A percentile compares a stretch with the other conserved stretches of the same genome.
Evolutionary conservation across 2,888 invertebrate species (phyloP).

Genomic region (Lithosia quadra): DNA sequence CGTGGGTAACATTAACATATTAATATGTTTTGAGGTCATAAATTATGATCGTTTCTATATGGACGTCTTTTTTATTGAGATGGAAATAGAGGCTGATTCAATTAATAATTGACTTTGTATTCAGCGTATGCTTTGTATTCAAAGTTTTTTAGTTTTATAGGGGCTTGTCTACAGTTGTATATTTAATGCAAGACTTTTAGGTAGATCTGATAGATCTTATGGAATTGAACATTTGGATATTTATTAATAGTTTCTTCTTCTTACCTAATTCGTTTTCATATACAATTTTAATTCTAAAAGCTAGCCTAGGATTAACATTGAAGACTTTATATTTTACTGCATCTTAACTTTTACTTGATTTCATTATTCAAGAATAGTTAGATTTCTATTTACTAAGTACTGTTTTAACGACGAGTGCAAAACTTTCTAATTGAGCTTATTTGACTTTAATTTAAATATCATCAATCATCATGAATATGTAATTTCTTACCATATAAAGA

Average conservation of each 20-base stretch:
- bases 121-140: conserved; percentile 2
- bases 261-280: too few relatives aligned
- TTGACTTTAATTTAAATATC: background rate
- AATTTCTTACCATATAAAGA: background rate
- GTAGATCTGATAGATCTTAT: background rate
- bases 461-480: background rate
- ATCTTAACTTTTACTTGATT: too few relatives aligned
- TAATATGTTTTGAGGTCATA: conserved; percentile 73
- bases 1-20: conserved; percentile 69
- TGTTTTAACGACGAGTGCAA: background rate
- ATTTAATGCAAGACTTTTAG: background rate
- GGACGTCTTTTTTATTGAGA: conserved; percentile 56
- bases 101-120: conserved; percentile 62
- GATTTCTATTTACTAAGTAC: background rate
- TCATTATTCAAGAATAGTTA: background rate
- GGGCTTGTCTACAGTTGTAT: background rate
- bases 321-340: too few relatives aligned
- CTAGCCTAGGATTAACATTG: too few relatives aligned
- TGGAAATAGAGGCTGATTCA: conserved; percentile 67
- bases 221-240: too few relatives aligned
- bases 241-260: too few relatives aligned
- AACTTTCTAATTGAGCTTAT: background rate
- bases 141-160: background rate
- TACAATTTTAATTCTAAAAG: too few relatives aligned
- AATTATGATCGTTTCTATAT: conserved; percentile 65